Base-by-base conservation (phyloP, 1,140 invertebrate species). In the Drosophila grimshawi region DNA sequence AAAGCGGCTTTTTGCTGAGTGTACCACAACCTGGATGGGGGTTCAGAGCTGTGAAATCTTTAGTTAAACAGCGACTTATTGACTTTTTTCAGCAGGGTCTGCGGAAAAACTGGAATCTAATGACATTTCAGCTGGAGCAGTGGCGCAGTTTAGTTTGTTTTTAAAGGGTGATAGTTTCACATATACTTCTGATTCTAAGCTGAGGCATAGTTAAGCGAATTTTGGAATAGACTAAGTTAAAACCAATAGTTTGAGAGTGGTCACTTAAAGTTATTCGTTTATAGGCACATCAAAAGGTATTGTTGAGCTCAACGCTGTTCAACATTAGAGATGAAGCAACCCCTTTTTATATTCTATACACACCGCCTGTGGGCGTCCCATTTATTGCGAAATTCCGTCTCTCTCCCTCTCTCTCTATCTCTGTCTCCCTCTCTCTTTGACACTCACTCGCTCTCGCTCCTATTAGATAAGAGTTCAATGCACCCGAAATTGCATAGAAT, bases 11-110 rank as follows among this genome's bases (percentile, higher is more conserved):
- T 19, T 19, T 19, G 19, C 19, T 19, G 19, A 19, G 19, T 19
- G 19, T 19, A 19, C 19, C 19, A 19, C 19, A 19, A 19, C 19
- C 19, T 19, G 19, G 7, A 43, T 10, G 8, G 41, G 5, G n/a
- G 51, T 35, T 61, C 48, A 55, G 55, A 67, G 65, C 65, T 62
- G 65, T 68, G 51, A 73, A 61, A 62, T 68, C 70, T 32, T n/a
- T 63, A 43, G 51, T 45, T 51, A 33, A n/a, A 39, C 35, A 45
- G 64, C 67, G 82, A 86, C 82, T 82, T 86, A 76, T 79, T 88
- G 71, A 76, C 71, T 86, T 67, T 51, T 62, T 43, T n/a, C 19
- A 46, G 32, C 8, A 32, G 52, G n/a, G 19, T 72, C 45, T 61
- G 62, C 7, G 19, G 19, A 19, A 19, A 70, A 64, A 61, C 32